Evolutionary conservation across 2,888 invertebrate genomes (phyloP), one percentile per base, ranked within the genome.

Genomic region (Pelosia muscerda): DNA sequence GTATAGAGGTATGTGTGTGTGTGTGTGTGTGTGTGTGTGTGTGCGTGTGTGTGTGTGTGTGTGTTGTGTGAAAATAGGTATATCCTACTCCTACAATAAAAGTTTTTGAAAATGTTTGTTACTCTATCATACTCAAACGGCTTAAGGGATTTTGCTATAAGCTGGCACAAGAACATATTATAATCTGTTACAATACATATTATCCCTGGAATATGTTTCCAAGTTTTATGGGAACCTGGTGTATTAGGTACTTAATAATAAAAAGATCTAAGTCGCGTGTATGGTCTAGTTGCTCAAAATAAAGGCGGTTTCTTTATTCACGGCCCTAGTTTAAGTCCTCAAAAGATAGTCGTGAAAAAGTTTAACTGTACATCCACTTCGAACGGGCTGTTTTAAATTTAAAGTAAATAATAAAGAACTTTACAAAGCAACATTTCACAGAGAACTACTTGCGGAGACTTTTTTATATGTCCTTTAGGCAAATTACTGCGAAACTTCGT

Each of bases 401-500:
- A 42, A 65, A 69, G 68, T 72, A 65, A 77, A 75, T 74, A 75
- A 71, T 75, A 68, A 78, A 74, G 60, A 72, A 75, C 63, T 66
- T 78, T 71, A 23, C 63, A 76, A 80, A 76, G 74, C 74, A 72
- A 58, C 65, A 71, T 75, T 76, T 74, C 57, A 71, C 70, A 73
- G 72, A 73, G 67, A 75, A 81, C 78, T 76, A 79, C 75, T 76
- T 78, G 60, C 59, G 11, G 72, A 65, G 72, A 81, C 70, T 79
- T 85, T 61, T 84, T 85, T 85, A 82, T 81, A 75, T 68, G 69
- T 70, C 73, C 63, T 79, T 82, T 80, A 78, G 79, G 80, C 78
- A 84, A 86, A 86, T 86, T 84, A 83, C 79, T 78, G 75, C 63
- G 70, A 73, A 86, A 85, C 75, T 86, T 86, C 65, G 76, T 78